A percentile compares a stretch with the other conserved stretches of the same genome.
These are phyloP conservation scores for Zeus faber DNA, from an alignment of 2,113 vertebrate genomes.

Conservation along the genomic window DNA sequence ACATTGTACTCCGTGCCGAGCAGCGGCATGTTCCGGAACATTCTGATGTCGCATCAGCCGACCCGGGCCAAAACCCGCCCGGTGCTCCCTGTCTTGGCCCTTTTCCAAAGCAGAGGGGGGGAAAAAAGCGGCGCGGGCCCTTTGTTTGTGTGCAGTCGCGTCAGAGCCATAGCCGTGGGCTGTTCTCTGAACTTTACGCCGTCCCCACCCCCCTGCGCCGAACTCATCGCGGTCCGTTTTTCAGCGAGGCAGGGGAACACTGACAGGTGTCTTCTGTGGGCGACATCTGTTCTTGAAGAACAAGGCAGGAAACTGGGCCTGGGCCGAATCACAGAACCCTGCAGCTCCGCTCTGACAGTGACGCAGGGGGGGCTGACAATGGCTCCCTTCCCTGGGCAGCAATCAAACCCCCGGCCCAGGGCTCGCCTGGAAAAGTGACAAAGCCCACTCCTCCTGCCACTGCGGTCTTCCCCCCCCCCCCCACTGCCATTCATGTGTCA, in stretches of 20 bases:
- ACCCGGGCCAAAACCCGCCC: conserved; percentile 18
- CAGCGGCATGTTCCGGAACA: conserved; percentile 32
- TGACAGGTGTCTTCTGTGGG: conserved; percentile 63
- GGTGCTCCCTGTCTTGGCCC: conserved; percentile 34
- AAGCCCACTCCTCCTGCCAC: conserved; percentile 53
- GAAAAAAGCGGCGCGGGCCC: neutral
- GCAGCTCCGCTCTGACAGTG: conserved; percentile 48
- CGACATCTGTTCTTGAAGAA: conserved; percentile 37
- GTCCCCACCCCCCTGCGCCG: conserved; percentile 48
- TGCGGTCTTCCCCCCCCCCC: conserved; percentile 30
- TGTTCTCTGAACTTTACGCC: conserved; percentile 46
- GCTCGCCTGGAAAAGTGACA: conserved; percentile 61
- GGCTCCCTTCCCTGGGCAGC: conserved; percentile 52
- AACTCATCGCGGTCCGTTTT: conserved; percentile 32
- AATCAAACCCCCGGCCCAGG: conserved; percentile 62
- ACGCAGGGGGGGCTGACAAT: conserved; percentile 30
- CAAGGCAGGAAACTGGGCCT: conserved; percentile 46
- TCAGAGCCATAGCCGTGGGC: neutral
- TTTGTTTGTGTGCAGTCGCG: conserved; percentile 2
- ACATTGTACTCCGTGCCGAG: conserved; percentile 40
- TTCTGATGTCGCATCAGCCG: conserved; percentile 34
- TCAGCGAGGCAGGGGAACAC: conserved; percentile 42
- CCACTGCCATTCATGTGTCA: conserved; percentile 68
- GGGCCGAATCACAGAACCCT: conserved; percentile 55
- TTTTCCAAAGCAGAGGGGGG: conserved; percentile 39